Conservation (phyloP, 2,888 invertebrate genomes). For the Ornithoptera priamus region DNA sequence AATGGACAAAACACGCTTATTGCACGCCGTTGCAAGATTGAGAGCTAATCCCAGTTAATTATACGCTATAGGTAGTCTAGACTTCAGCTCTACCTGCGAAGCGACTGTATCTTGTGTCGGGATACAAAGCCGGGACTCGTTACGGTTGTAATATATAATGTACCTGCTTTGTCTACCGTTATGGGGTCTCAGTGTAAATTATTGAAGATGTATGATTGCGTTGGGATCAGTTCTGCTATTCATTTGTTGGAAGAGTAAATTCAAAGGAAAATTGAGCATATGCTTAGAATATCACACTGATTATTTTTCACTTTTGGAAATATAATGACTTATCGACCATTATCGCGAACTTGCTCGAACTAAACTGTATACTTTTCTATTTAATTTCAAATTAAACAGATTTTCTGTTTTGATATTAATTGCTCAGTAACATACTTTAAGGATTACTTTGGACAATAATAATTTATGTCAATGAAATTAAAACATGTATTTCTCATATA, state of each 20-base stretch:
- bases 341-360: too few relatives aligned
- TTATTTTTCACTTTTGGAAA: too few relatives aligned
- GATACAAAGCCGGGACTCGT: conserved; percentile 25
- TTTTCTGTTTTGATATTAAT: too few relatives aligned
- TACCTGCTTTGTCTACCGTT: conserved; percentile 22
- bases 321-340: too few relatives aligned
- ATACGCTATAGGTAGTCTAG: conserved; percentile 41
- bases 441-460: too few relatives aligned
- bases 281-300: too few relatives aligned
- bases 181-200: conserved; percentile 20
- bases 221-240: conserved; percentile 10
- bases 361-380: too few relatives aligned
- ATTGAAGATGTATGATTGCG: conserved; percentile 20
- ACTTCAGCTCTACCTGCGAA: conserved; percentile 30
- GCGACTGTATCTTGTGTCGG: conserved; percentile 21
- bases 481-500: too few relatives aligned
- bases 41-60: conserved; percentile 62
- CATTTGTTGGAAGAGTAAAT: conserved; percentile 2
- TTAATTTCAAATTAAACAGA: too few relatives aligned
- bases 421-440: too few relatives aligned
- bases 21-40: conserved; percentile 40
- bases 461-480: too few relatives aligned
- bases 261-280: neutral
- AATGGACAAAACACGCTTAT: conserved; percentile 29
- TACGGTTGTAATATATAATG: conserved; percentile 28